Conservation (phyloP, 2,797 vertebrate species). For the Crax fasciolata region DNA sequence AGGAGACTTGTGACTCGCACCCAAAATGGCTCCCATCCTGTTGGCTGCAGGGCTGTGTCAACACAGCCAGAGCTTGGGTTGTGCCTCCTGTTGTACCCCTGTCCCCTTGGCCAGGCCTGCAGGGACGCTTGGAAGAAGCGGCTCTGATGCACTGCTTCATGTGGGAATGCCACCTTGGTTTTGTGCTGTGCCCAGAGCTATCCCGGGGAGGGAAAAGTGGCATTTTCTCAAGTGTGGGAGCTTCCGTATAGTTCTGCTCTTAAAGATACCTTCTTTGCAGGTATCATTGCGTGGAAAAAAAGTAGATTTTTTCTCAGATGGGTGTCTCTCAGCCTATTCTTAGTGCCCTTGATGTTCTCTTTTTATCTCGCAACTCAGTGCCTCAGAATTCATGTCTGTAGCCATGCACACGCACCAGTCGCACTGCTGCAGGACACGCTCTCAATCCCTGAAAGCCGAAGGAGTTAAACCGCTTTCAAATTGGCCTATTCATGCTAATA, state of each 20-base stretch:
- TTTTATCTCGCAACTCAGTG: not conserved
- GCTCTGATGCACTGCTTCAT: not conserved
- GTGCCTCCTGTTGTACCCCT: not conserved
- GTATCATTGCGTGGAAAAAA: not conserved
- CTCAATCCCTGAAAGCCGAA: not conserved
- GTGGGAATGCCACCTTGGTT: not conserved
- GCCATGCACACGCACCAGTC: accelerated
- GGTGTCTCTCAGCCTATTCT: not conserved
- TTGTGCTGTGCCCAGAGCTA: not conserved
- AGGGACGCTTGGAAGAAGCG: not conserved
- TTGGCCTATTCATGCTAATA: conserved; percentile 42
- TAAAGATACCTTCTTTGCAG: not conserved
- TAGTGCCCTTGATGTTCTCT: conserved; percentile 34
- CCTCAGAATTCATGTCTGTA: not conserved
- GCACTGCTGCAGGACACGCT: not conserved
- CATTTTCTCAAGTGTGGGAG: not conserved
- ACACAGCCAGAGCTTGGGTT: not conserved
- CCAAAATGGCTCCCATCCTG: not conserved
- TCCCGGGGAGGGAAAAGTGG: too few relatives aligned
- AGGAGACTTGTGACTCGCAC: not conserved
- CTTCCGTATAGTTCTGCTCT: not conserved
- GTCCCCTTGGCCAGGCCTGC: not conserved
- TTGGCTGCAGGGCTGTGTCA: not conserved
- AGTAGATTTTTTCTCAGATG: not conserved
- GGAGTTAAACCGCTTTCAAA: conserved; percentile 59